Base-by-base conservation (phyloP, 2,113 vertebrate species). In the Paratilapia polleni region DNA sequence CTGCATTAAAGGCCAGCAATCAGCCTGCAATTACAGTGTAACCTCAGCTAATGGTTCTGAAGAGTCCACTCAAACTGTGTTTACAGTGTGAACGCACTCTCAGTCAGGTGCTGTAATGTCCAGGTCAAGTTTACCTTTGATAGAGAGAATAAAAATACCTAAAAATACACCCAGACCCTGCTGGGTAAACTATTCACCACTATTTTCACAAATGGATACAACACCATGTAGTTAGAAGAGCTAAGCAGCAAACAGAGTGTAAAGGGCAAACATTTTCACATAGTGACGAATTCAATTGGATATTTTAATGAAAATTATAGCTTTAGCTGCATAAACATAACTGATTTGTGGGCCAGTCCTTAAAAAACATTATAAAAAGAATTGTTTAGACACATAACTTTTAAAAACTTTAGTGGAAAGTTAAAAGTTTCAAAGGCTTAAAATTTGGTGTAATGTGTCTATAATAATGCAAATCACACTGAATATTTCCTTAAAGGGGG, bases 1-100 rank as follows among this genome's bases (percentile, higher is more conserved):
- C 80, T 57, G 74, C 62, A 86, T 90, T 90, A 81, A 91, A 93
- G 83, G 63, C 77, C 85, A 82, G n/a, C 83, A 88, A 89, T 94
- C 88, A 91, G 80, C 80, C 78, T 31, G 82, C 86, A 88, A 90
- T 94, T 91, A 89, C 81, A 88, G 38, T 13, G 57, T 82, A 88
- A 92, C 90, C 91, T 90, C 74, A 68, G 61, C 94, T 95, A 94
- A 95, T 94, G 94, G 90, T 36, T 90, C 83, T 94, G 89, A 92
- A 95, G 94, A 85, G 94, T 84, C 85, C 91, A 85, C 84, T 93
- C 88, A 84, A 79, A 87, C 36, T 49, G 43, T 66, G 82, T 89
- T 77, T 77, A 70, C 78, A 78, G 77, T 77, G 36, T 2, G 34
- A 61, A 70, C 26, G 54, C 58, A 41, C 75, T 77, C 34, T 70